These are phyloP conservation scores for Sebastes nivosus DNA, from an alignment of 2,797 vertebrate genomes.

Conservation along the genomic window DNA sequence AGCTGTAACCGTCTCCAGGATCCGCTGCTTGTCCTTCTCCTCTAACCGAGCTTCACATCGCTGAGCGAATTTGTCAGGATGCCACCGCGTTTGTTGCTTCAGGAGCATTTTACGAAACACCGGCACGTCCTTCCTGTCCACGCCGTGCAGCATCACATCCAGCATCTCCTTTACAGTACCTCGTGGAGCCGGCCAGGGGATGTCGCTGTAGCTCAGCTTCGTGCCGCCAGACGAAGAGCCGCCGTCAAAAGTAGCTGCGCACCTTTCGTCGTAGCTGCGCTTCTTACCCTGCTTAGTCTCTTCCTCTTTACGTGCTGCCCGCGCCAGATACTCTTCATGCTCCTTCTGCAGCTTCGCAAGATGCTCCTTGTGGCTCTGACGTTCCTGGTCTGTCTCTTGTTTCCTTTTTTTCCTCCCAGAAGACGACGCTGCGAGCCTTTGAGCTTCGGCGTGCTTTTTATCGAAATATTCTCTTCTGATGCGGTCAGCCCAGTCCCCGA, in stretches of 20 bases:
- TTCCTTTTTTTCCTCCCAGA: constrained; percentile 45
- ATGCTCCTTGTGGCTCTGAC: constrained; percentile 59
- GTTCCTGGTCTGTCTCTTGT: constrained; percentile 54
- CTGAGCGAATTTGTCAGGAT: constrained; percentile 90
- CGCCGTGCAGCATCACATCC: constrained; percentile 84
- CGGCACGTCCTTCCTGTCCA: constrained; percentile 74
- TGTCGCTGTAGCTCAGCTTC: constrained; percentile 84
- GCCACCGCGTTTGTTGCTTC: constrained; percentile 88
- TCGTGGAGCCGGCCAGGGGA: constrained; percentile 87
- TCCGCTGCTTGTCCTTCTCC: constrained; percentile 79
- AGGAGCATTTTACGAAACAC: constrained; percentile 83
- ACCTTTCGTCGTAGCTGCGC: constrained; percentile 78
- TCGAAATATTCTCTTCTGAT: constrained; percentile 83
- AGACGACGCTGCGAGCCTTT: constrained; percentile 24
- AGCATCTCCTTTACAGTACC: constrained; percentile 87
- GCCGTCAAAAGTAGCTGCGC: constrained; percentile 68
- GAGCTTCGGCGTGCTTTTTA: constrained; percentile 58
- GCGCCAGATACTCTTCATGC: constrained; percentile 83
- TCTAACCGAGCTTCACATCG: constrained; percentile 85
- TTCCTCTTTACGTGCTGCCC: constrained; percentile 80
- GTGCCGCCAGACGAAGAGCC: background rate
- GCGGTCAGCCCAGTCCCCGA: constrained; percentile 83
- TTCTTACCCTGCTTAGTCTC: constrained; percentile 80
- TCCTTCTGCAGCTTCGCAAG: constrained; percentile 76
- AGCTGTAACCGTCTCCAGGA: constrained; percentile 87